Evolutionary conservation across 2,888 invertebrate species (phyloP).

Genomic region (Seira ritae): DNA sequence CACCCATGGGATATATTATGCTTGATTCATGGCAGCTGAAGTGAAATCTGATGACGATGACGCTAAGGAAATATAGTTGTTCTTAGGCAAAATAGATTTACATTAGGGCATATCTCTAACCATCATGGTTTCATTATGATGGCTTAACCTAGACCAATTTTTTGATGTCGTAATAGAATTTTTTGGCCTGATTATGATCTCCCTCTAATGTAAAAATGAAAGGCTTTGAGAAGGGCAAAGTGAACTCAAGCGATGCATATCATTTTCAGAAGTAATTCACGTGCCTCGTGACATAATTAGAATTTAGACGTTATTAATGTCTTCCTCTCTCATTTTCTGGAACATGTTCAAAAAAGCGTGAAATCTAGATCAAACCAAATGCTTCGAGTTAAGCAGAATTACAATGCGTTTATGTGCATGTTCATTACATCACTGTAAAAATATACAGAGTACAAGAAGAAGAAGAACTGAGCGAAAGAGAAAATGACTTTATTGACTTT

Average conservation of each 20-base stretch:
- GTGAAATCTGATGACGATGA: slow-evolving; percentile 2
- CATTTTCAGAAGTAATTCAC: slow-evolving; percentile 22
- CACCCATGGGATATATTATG: too few species aligned
- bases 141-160: background rate
- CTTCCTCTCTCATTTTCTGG: slow-evolving; percentile 38
- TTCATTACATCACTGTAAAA: too few species aligned
- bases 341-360: slow-evolving; percentile 39
- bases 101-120: background rate
- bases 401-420: too few species aligned
- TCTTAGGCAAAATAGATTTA: background rate
- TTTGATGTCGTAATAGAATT: too few species aligned
- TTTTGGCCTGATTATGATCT: too few species aligned
- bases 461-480: too few species aligned
- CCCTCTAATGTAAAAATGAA: too few species aligned
- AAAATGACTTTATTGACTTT: too few species aligned
- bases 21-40: too few species aligned
- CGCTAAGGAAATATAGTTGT: background rate
- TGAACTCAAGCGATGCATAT: background rate
- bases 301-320: slow-evolving; percentile 32
- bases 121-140: background rate
- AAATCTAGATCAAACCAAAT: background rate
- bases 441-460: too few species aligned
- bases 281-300: slow-evolving; percentile 45
- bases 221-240: too few species aligned
- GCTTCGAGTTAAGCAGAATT: too few species aligned